These are phyloP conservation scores for Caenorhabditis inopinata DNA, from an alignment of 1,140 invertebrate genomes.

Conservation along the genomic window DNA sequence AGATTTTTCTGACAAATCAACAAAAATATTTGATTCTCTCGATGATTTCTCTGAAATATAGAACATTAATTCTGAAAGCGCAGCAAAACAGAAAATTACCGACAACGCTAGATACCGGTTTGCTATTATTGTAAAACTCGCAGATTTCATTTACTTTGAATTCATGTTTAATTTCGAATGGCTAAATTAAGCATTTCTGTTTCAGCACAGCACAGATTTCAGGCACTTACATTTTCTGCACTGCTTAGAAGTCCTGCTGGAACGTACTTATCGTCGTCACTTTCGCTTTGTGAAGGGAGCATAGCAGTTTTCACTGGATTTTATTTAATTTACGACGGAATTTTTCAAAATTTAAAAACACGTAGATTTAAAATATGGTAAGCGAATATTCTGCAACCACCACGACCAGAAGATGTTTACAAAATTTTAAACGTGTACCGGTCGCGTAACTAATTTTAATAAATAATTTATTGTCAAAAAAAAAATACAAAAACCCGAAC, in stretches of 20 bases:
- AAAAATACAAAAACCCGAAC: slow-evolving; percentile 1
- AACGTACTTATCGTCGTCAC: background rate
- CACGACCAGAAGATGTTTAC: no score
- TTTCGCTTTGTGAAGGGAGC: background rate
- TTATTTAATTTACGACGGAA: no score
- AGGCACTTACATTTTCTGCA: background rate
- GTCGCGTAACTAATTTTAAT: no score
- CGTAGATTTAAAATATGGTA: no score
- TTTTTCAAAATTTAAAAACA: no score
- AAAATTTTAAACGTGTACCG: no score
- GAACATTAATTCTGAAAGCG: background rate
- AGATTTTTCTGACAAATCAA: background rate
- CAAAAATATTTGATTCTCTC: background rate
- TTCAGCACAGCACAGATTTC: no score
- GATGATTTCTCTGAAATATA: background rate
- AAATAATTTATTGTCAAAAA: slow-evolving; percentile 5
- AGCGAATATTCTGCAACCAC: no score
- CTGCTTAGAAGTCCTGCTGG: background rate
- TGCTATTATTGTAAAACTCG: slow-evolving; percentile 4
- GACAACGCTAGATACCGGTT: background rate
- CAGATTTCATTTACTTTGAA: background rate
- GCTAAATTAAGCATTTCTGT: no score
- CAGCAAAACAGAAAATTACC: background rate
- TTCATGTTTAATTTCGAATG: background rate
- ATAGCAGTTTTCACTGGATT: background rate